phyloP scores from a whole-genome alignment of 2,113 vertebrate species.

The Tupaia tana region DNA sequence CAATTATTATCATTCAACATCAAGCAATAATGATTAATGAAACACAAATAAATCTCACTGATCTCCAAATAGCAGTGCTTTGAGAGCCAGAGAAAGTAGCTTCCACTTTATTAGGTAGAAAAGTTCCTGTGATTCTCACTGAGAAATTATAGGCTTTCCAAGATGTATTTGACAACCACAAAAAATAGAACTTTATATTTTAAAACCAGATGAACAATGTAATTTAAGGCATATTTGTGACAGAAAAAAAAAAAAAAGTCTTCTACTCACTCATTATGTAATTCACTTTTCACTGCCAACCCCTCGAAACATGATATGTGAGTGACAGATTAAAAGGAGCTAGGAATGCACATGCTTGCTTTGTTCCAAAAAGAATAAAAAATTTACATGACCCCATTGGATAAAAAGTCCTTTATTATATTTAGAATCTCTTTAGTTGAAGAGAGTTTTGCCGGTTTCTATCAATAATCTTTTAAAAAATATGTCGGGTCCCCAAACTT shows the following conservation, averaged over 20 bases:
- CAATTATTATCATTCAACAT: neutral
- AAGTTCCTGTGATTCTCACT: constrained; percentile 13
- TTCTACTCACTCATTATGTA: neutral
- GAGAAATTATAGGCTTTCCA: constrained; percentile 55
- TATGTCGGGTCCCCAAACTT: neutral
- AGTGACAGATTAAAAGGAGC: constrained; percentile 59
- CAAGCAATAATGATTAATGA: constrained; percentile 26
- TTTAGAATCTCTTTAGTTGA: constrained; percentile 52
- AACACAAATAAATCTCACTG: neutral
- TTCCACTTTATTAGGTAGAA: constrained; percentile 2
- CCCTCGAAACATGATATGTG: neutral
- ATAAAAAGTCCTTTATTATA: constrained; percentile 56
- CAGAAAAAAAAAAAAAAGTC: constrained; percentile 38
- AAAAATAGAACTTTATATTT: constrained; percentile 51
- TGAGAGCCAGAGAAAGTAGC: neutral
- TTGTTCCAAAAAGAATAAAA: constrained; percentile 72
- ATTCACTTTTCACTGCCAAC: neutral
- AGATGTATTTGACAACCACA: constrained; percentile 46
- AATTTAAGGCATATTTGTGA: constrained; percentile 46
- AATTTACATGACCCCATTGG: neutral
- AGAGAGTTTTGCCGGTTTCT: constrained; percentile 15
- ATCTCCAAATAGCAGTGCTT: neutral
- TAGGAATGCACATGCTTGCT: constrained; percentile 6
- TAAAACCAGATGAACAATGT: constrained; percentile 50
- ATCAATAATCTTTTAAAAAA: constrained; percentile 43